A percentile compares a stretch with the other conserved stretches of the same genome.
Conservation (phyloP, 2,113 vertebrate species). For the Oncorhynchus gorbuscha region DNA sequence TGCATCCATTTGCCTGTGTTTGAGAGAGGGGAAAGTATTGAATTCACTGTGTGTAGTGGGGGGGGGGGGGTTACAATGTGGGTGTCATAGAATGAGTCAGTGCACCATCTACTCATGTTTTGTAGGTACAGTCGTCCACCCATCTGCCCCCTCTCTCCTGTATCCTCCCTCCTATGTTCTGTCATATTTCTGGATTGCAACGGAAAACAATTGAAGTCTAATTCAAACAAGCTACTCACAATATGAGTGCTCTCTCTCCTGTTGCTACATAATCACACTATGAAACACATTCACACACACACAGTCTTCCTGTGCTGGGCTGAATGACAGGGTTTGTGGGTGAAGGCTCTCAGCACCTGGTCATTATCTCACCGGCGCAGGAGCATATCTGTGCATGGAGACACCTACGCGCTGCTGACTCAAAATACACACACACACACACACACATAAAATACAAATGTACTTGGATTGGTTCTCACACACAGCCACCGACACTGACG, state of each 20-base stretch:
- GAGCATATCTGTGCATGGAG: constrained; percentile 9
- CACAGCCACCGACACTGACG: neutral
- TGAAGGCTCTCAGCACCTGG: constrained; percentile 27
- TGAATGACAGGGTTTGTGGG: constrained; percentile 37
- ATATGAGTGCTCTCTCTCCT: too few species aligned
- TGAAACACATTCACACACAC: constrained; percentile 1
- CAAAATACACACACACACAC: constrained; percentile 6
- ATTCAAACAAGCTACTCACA: neutral
- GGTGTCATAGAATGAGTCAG: too few species aligned
- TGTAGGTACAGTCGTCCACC: too few species aligned
- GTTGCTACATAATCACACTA: neutral
- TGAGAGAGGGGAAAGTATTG: too few species aligned
- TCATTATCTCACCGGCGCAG: constrained; percentile 29
- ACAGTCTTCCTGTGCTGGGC: neutral
- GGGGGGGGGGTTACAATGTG: too few species aligned
- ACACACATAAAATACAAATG: neutral
- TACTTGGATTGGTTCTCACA: neutral
- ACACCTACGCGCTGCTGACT: constrained; percentile 29
- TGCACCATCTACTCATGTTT: too few species aligned
- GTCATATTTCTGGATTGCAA: neutral
- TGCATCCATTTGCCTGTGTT: too few species aligned
- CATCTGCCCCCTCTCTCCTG: too few species aligned
- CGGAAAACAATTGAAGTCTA: neutral
- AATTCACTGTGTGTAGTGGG: too few species aligned
- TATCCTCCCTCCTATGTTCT: too few species aligned